These are phyloP conservation scores for Dendrolimus punctatus DNA, from an alignment of 1,140 invertebrate species.

Conservation along the genomic window DNA sequence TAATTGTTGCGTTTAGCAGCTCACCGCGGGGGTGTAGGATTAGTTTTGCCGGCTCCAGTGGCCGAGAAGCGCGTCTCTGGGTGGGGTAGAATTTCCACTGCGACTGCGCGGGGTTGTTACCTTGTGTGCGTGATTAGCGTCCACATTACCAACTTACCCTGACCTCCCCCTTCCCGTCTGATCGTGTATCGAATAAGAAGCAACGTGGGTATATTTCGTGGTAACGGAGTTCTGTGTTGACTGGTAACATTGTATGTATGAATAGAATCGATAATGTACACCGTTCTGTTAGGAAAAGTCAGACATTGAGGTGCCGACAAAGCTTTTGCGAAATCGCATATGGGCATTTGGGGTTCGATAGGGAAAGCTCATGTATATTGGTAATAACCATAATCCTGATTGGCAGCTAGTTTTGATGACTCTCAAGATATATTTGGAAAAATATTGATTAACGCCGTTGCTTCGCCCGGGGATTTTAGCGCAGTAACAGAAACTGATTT, in stretches of 20 bases:
- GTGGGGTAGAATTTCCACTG: conserved; percentile 43
- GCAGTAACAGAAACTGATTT: too few relatives aligned
- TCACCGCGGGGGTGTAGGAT: conserved; percentile 50
- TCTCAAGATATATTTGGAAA: too few relatives aligned
- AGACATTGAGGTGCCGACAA: conserved; percentile 50
- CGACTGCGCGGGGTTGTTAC: conserved; percentile 42
- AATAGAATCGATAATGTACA: conserved; percentile 68
- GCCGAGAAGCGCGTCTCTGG: conserved; percentile 38
- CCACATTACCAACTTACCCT: conserved; percentile 34
- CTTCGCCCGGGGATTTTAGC: too few relatives aligned
- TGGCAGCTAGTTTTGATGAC: too few relatives aligned
- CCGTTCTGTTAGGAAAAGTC: conserved; percentile 53
- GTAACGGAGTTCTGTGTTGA: conserved; percentile 27
- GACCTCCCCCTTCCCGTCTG: conserved; percentile 29
- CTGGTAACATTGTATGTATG: conserved; percentile 34
- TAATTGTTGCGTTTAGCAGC: conserved; percentile 57
- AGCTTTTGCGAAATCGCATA: conserved; percentile 19
- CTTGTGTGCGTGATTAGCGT: conserved; percentile 50
- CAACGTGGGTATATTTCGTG: conserved; percentile 25
- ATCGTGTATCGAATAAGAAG: not conserved
- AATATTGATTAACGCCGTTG: too few relatives aligned
- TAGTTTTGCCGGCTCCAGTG: conserved; percentile 53
- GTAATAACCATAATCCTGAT: too few relatives aligned
- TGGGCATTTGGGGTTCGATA: conserved; percentile 4
- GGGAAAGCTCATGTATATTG: too few relatives aligned